Evolutionary conservation across 2,113 vertebrate genomes (phyloP).

Genomic region (human (Homo sapiens)): DNA sequence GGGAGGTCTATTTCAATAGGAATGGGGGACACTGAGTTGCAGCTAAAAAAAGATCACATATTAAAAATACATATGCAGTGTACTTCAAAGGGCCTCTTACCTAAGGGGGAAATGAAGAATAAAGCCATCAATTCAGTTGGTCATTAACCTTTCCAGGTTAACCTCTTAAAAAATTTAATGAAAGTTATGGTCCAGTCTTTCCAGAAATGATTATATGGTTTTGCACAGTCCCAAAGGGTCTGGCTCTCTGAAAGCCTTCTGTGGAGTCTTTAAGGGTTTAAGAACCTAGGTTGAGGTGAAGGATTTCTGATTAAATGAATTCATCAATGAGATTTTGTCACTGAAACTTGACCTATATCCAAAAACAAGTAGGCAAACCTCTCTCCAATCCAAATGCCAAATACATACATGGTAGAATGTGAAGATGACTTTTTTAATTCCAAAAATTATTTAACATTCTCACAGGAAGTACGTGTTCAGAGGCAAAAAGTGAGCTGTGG

Average conservation of each 20-base stretch:
- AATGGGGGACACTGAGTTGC: not conserved
- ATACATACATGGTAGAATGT: not conserved
- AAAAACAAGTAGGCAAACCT: conserved; percentile 28
- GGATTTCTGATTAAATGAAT: not conserved
- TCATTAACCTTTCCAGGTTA: conserved; percentile 28
- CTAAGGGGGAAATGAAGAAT: not conserved
- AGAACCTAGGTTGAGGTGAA: not conserved
- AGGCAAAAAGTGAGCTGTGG: not conserved
- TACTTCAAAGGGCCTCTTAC: not conserved
- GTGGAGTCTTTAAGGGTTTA: not conserved
- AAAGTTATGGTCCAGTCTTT: not conserved
- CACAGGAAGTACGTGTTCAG: conserved; percentile 25
- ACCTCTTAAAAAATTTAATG: conserved; percentile 41
- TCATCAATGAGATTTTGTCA: not conserved
- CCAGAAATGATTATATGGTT: not conserved
- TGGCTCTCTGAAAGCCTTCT: not conserved
- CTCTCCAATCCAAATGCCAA: conserved; percentile 30
- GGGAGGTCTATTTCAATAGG: conserved; percentile 60
- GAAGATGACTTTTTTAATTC: conserved; percentile 4
- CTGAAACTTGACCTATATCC: not conserved
- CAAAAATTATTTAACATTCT: conserved; percentile 13
- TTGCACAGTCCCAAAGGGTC: not conserved
- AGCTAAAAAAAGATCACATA: conserved; percentile 26
- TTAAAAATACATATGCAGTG: not conserved
- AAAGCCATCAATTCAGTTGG: not conserved